Conservation (phyloP, 1,140 invertebrate species). For the Zaprionus ornatus region DNA sequence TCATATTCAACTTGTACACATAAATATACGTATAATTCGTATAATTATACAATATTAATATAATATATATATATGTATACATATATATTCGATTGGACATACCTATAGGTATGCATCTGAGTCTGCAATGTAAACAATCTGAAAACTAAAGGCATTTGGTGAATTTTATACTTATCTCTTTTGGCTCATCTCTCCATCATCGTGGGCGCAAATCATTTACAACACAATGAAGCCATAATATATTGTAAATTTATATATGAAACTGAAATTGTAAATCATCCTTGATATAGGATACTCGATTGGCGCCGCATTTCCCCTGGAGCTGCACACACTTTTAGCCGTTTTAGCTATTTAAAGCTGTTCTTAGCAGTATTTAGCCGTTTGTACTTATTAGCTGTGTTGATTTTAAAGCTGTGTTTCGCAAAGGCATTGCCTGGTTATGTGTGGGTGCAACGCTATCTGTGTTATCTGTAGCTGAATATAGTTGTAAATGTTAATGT, state of each 20-base stretch:
- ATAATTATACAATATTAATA: no score
- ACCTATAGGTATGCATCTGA: background rate
- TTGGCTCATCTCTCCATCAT: slow-evolving; percentile 12
- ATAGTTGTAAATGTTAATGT: slow-evolving; percentile 19
- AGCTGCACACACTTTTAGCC: slow-evolving; percentile 11
- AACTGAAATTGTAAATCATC: slow-evolving; percentile 28
- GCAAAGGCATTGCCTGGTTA: slow-evolving; percentile 30
- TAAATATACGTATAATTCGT: slow-evolving; percentile 1
- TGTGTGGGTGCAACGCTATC: slow-evolving; percentile 17
- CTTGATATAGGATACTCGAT: slow-evolving; percentile 28
- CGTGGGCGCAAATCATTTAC: slow-evolving; percentile 30
- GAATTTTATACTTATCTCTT: slow-evolving; percentile 51
- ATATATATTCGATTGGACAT: slow-evolving; percentile 15
- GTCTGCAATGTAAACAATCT: slow-evolving; percentile 36
- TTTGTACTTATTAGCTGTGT: background rate
- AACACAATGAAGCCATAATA: slow-evolving; percentile 52
- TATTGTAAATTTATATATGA: background rate
- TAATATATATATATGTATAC: slow-evolving; percentile 9
- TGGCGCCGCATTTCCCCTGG: background rate
- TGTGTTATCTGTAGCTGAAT: slow-evolving; percentile 10
- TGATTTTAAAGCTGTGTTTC: slow-evolving; percentile 26
- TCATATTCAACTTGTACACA: background rate
- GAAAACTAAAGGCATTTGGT: slow-evolving; percentile 80
- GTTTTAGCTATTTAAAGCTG: background rate
- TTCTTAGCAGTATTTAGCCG: background rate